Conservation (phyloP, 1,140 invertebrate species). For the Ephestia elutella region DNA sequence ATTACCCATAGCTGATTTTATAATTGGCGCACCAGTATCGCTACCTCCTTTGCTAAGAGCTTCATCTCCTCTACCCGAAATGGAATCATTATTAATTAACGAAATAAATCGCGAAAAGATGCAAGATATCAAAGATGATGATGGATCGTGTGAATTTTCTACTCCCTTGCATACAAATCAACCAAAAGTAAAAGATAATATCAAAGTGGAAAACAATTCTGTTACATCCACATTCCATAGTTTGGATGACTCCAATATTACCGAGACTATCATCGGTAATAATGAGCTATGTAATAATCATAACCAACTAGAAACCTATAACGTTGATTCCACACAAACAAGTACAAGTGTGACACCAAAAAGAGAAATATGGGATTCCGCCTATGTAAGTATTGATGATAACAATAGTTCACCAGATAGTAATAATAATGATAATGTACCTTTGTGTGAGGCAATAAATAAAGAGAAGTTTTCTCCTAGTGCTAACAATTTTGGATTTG, state of each 20-base stretch:
- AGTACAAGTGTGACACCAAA: constrained; percentile 36
- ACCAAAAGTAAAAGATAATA: constrained; percentile 8
- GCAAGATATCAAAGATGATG: constrained; percentile 11
- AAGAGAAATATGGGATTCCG: constrained; percentile 70
- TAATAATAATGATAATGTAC: constrained; percentile 48
- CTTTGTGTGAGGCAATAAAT: constrained; percentile 27
- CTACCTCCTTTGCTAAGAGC: constrained; percentile 49
- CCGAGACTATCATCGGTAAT: constrained; percentile 16
- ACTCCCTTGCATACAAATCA: constrained; percentile 20
- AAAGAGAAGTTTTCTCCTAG: constrained; percentile 47
- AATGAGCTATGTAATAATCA: neutral
- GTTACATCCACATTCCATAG: constrained; percentile 28
- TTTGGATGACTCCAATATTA: constrained; percentile 27
- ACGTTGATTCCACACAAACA: constrained; percentile 11
- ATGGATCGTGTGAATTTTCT: constrained; percentile 17
- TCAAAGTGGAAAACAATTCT: constrained; percentile 6
- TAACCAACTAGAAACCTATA: constrained; percentile 13
- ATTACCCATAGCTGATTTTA: constrained; percentile 57
- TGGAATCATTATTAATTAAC: constrained; percentile 43
- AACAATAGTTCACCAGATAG: constrained; percentile 57
- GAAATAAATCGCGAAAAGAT: neutral
- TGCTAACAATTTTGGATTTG: constrained; percentile 25
- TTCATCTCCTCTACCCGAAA: constrained; percentile 34
- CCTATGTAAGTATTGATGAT: constrained; percentile 73
- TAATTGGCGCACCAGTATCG: constrained; percentile 70